These are phyloP conservation scores for Selenia dentaria DNA, from an alignment of 2,888 invertebrate species.

Conservation along the genomic window DNA sequence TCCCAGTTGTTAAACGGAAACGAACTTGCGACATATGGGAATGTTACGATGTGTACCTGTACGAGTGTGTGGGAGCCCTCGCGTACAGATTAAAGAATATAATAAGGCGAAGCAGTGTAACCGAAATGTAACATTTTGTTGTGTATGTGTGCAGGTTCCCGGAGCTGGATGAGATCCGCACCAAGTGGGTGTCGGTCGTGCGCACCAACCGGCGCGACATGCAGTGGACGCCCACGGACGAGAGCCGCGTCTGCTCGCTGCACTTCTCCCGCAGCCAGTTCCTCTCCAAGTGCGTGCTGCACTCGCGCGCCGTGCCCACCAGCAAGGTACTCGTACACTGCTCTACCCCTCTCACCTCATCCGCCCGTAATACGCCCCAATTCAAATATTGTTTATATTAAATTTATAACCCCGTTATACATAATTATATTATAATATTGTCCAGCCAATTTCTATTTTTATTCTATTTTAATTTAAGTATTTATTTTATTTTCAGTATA, in stretches of 20 bases:
- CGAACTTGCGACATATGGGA: too few species aligned
- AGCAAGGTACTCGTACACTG: not conserved
- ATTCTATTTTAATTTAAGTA: not conserved
- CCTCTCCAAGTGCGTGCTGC: constrained; percentile 2
- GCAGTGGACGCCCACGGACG: constrained; percentile 6
- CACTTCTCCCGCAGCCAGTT: constrained; percentile 3
- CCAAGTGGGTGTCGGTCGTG: constrained; percentile 5
- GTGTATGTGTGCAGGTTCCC: constrained; percentile 8
- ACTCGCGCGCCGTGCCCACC: constrained; percentile 3
- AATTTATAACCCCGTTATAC: too few species aligned
- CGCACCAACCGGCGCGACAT: constrained; percentile 1
- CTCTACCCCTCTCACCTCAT: not conserved
- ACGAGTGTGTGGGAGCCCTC: not conserved
- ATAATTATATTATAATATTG: too few species aligned
- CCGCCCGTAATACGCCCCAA: too few species aligned
- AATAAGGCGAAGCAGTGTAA: too few species aligned
- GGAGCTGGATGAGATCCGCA: not conserved
- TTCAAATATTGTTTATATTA: too few species aligned
- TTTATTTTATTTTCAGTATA: not conserved
- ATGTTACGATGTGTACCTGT: too few species aligned
- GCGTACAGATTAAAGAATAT: too few species aligned
- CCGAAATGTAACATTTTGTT: too few species aligned
- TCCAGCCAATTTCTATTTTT: not conserved
- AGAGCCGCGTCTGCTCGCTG: constrained; percentile 13
- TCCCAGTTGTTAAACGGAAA: too few species aligned